Evolutionary conservation across 2,888 invertebrate species (phyloP).

Genomic region (Xestia c-nigrum): DNA sequence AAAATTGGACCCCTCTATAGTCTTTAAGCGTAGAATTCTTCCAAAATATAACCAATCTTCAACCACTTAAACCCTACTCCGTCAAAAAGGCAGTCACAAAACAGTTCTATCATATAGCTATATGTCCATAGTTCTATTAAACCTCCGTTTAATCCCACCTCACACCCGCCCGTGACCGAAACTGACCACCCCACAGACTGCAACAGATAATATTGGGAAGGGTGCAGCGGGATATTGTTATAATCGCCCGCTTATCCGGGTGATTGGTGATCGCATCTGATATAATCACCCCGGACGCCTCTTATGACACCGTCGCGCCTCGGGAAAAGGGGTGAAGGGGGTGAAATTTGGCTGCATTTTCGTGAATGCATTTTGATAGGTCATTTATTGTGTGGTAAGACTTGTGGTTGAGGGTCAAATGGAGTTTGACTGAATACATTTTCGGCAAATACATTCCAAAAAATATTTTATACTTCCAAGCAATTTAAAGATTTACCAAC

Average conservation of each 20-base stretch:
- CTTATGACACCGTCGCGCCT: constrained; percentile 29
- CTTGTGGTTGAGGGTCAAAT: neutral
- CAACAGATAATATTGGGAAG: constrained; percentile 39
- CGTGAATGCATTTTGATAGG: constrained; percentile 24
- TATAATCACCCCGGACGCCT: constrained; percentile 46
- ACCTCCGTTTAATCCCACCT: constrained; percentile 32
- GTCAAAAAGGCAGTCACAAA: neutral
- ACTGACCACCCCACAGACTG: constrained; percentile 36
- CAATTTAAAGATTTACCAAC: neutral
- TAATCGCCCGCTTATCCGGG: constrained; percentile 47
- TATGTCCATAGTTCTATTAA: neutral
- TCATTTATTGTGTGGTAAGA: neutral
- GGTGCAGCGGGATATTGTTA: constrained; percentile 53
- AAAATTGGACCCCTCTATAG: neutral
- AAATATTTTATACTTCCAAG: neutral
- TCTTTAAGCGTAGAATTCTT: neutral
- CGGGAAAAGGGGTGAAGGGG: constrained; percentile 25
- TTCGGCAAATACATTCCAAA: neutral
- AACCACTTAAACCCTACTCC: neutral
- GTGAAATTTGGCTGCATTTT: constrained; percentile 19
- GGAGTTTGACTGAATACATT: neutral
- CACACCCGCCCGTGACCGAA: constrained; percentile 2
- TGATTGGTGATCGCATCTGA: constrained; percentile 56
- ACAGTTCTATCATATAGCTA: neutral
- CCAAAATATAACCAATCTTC: neutral